Conservation (phyloP, 2,888 invertebrate species). For the Taphrorychus bicolor region DNA sequence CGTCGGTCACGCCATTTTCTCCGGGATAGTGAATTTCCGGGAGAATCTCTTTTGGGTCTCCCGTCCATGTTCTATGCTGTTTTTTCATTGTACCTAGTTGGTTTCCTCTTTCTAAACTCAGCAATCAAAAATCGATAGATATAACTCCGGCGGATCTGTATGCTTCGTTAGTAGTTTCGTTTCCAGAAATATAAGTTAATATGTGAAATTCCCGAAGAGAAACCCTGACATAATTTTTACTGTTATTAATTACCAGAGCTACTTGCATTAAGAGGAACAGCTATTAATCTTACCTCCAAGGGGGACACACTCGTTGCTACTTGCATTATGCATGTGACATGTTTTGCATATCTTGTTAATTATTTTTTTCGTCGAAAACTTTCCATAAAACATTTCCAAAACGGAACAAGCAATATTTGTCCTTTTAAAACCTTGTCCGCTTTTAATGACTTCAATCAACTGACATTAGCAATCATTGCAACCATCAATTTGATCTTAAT, state of each 20-base stretch:
- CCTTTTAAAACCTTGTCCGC: conserved; percentile 11
- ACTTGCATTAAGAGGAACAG: not conserved
- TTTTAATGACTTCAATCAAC: conserved; percentile 13
- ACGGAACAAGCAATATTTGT: not conserved
- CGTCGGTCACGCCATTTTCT: too few species aligned
- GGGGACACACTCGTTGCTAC: not conserved
- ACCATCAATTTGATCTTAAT: conserved; percentile 9
- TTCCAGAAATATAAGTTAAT: not conserved
- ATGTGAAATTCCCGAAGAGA: not conserved
- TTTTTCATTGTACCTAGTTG: too few species aligned
- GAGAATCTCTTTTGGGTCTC: too few species aligned
- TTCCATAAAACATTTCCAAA: not conserved
- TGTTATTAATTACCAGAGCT: not conserved
- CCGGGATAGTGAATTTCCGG: too few species aligned
- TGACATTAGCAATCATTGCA: conserved; percentile 1
- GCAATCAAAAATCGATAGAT: too few species aligned
- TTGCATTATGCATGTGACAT: not conserved
- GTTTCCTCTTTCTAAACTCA: too few species aligned
- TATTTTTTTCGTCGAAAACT: not conserved
- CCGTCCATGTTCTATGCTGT: too few species aligned
- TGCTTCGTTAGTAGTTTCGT: too few species aligned
- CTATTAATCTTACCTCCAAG: not conserved
- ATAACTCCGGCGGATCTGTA: too few species aligned
- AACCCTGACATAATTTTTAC: not conserved
- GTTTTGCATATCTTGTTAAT: not conserved